A percentile compares a stretch with the other conserved stretches of the same genome.
These are phyloP conservation scores for Papilio protenor DNA, from an alignment of 2,888 invertebrate genomes.

Conservation along the genomic window DNA sequence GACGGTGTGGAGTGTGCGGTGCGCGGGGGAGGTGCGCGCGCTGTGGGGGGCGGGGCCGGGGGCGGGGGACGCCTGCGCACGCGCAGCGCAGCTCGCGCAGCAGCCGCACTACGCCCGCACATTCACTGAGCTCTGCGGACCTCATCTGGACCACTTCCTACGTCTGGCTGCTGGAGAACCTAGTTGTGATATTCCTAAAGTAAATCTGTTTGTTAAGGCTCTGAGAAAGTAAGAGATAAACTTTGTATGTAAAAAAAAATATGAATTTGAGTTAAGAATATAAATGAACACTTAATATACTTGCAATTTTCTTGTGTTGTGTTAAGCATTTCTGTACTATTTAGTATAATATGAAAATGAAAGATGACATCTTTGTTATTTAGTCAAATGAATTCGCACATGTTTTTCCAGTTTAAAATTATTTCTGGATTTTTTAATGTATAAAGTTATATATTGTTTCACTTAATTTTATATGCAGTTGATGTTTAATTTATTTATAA, in stretches of 20 bases:
- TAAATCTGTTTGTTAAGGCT: slow-evolving; percentile 46
- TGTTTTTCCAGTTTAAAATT: no score
- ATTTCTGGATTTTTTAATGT: no score
- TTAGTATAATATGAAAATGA: no score
- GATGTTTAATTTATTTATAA: no score
- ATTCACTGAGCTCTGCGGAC: slow-evolving; percentile 58
- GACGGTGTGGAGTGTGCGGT: slow-evolving; percentile 66
- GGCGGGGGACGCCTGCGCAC: slow-evolving; percentile 5
- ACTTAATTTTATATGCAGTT: no score
- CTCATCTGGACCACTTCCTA: slow-evolving; percentile 56
- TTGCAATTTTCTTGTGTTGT: no score
- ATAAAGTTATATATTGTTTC: no score
- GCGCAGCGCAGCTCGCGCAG: slow-evolving; percentile 47
- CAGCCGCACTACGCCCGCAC: slow-evolving; percentile 50
- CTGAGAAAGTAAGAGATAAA: slow-evolving; percentile 12
- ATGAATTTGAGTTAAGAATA: no score
- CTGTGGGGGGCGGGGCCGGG: slow-evolving; percentile 36
- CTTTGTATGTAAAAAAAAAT: not conserved
- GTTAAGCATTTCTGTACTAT: no score
- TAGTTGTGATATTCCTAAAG: slow-evolving; percentile 59
- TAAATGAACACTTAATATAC: not conserved
- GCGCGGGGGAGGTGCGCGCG: slow-evolving; percentile 56
- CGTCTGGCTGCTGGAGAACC: slow-evolving; percentile 11
- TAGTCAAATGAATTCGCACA: no score
- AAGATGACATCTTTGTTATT: no score